Evolutionary conservation across 2,113 vertebrate genomes (phyloP).

Genomic region (Zosterops japonicus): DNA sequence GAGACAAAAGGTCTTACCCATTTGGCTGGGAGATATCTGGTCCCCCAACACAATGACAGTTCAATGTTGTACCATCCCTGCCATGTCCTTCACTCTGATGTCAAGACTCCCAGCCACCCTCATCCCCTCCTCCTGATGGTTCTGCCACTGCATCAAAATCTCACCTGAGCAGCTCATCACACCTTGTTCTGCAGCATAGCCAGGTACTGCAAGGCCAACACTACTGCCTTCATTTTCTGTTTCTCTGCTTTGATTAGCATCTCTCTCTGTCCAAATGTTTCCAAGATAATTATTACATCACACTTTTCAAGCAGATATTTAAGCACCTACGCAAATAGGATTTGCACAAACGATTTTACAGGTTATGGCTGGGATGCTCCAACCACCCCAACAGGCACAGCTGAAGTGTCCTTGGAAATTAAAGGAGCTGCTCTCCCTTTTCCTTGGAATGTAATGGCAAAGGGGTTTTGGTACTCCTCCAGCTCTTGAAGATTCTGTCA

Average conservation of each 20-base stretch:
- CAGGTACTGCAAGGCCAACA: background rate
- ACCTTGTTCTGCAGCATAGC: background rate
- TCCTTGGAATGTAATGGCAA: background rate
- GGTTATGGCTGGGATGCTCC: background rate
- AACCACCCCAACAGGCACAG: background rate
- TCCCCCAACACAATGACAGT: background rate
- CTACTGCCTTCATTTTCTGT: background rate
- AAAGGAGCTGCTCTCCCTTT: background rate
- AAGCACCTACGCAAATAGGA: background rate
- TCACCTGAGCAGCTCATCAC: background rate
- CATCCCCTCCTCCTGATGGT: background rate
- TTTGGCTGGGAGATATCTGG: background rate
- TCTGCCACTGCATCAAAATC: background rate
- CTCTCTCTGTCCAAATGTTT: background rate
- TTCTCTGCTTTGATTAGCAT: background rate
- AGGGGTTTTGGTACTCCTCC: background rate
- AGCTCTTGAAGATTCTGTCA: background rate
- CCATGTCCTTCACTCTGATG: background rate
- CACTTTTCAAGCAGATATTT: background rate
- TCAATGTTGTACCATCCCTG: background rate
- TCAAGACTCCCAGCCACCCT: background rate
- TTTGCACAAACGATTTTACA: background rate
- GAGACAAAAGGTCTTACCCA: background rate
- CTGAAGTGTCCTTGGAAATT: background rate
- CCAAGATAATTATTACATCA: slow-evolving; percentile 15